Conservation (phyloP, 2,797 vertebrate genomes). For the Agapornis canus region DNA sequence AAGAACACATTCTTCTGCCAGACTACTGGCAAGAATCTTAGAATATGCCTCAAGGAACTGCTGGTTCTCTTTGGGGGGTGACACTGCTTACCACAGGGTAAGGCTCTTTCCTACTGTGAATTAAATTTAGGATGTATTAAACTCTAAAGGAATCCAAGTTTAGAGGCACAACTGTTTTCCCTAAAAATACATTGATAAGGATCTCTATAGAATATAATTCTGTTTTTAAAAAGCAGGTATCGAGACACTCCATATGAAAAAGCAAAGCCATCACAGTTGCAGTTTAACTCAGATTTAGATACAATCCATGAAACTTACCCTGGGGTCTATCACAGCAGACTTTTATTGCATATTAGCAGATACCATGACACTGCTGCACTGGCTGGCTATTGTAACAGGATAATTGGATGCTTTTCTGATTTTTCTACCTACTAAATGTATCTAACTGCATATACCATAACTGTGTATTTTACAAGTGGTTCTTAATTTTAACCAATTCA, state of each 20-base stretch:
- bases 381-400: fast-evolving
- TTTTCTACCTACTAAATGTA: not conserved
- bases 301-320: conserved; percentile 2
- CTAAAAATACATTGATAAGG: not conserved
- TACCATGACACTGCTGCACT: not conserved
- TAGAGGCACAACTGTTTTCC: not conserved
- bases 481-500: not conserved
- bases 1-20: not conserved
- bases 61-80: not conserved
- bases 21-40: not conserved
- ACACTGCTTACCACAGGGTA: not conserved
- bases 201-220: not conserved
- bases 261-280: not conserved
- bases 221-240: not conserved
- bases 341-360: not conserved
- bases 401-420: not conserved
- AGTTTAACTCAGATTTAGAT: not conserved
- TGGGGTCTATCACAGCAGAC: not conserved
- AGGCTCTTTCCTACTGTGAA: not conserved
- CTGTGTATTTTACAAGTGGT: not conserved
- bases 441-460: not conserved
- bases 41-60: not conserved
- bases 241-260: not conserved
- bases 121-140: not conserved
- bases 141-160: not conserved